phyloP scores from a whole-genome alignment of 1,140 invertebrate species.

The Prorops nasuta region DNA sequence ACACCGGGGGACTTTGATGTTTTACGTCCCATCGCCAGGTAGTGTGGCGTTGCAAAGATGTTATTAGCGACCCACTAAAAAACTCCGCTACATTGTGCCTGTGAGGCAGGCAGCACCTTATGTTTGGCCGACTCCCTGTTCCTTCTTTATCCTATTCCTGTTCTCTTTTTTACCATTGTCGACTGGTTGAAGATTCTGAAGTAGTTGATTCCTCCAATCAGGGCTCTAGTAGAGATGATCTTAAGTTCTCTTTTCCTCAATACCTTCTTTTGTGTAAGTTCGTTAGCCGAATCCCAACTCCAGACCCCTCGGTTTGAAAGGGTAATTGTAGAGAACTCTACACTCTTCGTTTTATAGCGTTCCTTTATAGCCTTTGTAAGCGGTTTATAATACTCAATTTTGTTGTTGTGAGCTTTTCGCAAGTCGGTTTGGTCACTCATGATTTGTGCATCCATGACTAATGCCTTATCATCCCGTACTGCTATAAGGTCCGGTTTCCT shows the following conservation, averaged over 20 bases:
- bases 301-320: neutral
- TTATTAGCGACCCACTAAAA: neutral
- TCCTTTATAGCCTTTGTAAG: neutral
- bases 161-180: neutral
- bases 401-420: neutral
- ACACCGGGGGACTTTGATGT: neutral
- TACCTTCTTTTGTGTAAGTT: neutral
- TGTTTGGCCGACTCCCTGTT: neutral
- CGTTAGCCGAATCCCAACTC: neutral
- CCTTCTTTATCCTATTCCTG: neutral
- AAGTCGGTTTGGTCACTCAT: neutral
- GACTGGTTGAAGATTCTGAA: neutral
- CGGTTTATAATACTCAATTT: neutral
- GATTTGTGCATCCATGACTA: neutral
- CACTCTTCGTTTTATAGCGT: neutral
- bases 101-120: neutral
- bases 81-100: neutral
- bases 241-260: neutral
- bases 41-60: too few relatives aligned
- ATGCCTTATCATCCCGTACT: neutral
- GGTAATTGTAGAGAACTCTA: neutral
- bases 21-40: neutral
- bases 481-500: slow-evolving; percentile 3
- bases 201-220: neutral
- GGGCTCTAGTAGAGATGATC: neutral